A percentile compares a stretch with the other conserved stretches of the same genome.
Conservation (phyloP, 2,888 invertebrate genomes). For the Copidosoma aretas region DNA sequence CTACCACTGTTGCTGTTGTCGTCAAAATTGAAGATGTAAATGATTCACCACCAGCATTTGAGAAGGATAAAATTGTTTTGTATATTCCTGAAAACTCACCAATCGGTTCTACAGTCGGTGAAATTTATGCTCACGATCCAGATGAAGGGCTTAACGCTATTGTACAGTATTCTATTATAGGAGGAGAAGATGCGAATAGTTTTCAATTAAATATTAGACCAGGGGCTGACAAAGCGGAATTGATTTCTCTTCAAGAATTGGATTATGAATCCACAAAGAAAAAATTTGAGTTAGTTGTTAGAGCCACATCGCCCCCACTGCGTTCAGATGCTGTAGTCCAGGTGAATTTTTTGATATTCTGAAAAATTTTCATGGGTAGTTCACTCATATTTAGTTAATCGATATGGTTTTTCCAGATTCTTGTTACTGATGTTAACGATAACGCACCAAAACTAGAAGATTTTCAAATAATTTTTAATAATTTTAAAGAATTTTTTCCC, state of each 20-base stretch:
- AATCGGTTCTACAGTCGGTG: conserved; percentile 90
- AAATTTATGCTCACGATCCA: conserved; percentile 87
- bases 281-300: conserved; percentile 84
- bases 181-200: conserved; percentile 87
- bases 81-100: conserved; percentile 97
- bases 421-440: conserved; percentile 94
- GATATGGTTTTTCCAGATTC: conserved; percentile 66
- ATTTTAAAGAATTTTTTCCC: conserved; percentile 92
- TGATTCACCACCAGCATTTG: conserved; percentile 89
- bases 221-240: conserved; percentile 84
- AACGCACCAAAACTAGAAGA: conserved; percentile 91
- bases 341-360: conserved; percentile 26
- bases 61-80: conserved; percentile 84
- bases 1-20: conserved; percentile 74
- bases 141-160: conserved; percentile 91
- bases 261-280: conserved; percentile 96
- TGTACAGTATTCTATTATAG: conserved; percentile 93
- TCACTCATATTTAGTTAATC: background rate
- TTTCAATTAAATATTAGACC: conserved; percentile 83
- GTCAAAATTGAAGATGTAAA: conserved; percentile 88
- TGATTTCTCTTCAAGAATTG: conserved; percentile 87
- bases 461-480: conserved; percentile 93
- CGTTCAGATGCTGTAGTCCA: conserved; percentile 89
- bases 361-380: background rate
- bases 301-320: conserved; percentile 89